These are phyloP conservation scores for Ataeniobius toweri DNA, from an alignment of 2,797 vertebrate genomes.

Conservation along the genomic window DNA sequence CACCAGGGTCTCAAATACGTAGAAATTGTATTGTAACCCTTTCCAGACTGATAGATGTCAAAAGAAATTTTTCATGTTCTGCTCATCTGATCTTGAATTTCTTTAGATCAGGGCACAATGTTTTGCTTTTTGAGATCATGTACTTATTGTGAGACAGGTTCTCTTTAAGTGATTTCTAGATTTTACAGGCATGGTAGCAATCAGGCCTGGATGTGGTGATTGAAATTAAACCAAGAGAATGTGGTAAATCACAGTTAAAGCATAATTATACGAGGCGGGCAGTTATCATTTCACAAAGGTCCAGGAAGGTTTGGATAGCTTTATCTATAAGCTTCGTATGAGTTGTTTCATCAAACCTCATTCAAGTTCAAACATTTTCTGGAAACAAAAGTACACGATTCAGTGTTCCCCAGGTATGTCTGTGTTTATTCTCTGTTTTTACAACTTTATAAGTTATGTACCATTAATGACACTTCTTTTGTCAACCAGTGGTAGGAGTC, in stretches of 20 bases:
- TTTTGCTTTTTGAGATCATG: neutral
- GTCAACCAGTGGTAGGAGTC: slow-evolving; percentile 36
- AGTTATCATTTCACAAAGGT: neutral
- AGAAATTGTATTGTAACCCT: too few species aligned
- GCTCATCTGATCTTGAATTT: too few species aligned
- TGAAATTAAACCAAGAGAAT: neutral
- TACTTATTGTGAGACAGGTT: neutral
- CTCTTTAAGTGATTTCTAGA: neutral
- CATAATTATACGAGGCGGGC: neutral
- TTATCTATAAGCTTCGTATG: neutral
- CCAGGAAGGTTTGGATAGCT: neutral
- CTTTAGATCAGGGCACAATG: too few species aligned
- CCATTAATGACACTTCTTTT: slow-evolving; percentile 54
- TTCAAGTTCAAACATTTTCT: slow-evolving; percentile 42
- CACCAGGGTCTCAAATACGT: too few species aligned
- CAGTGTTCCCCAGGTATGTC: slow-evolving; percentile 21
- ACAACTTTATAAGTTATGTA: slow-evolving; percentile 36
- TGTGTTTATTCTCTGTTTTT: slow-evolving; percentile 26
- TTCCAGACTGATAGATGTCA: too few species aligned
- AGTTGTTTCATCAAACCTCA: slow-evolving; percentile 11
- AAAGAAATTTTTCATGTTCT: too few species aligned
- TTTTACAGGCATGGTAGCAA: neutral
- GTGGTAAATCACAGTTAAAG: neutral
- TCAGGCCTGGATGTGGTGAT: neutral
- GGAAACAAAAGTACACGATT: slow-evolving; percentile 31